Percentiles rank a stretch among this genome's conserved stretches.
Conservation (phyloP, 2,888 invertebrate genomes). For the Orchestes rusci region DNA sequence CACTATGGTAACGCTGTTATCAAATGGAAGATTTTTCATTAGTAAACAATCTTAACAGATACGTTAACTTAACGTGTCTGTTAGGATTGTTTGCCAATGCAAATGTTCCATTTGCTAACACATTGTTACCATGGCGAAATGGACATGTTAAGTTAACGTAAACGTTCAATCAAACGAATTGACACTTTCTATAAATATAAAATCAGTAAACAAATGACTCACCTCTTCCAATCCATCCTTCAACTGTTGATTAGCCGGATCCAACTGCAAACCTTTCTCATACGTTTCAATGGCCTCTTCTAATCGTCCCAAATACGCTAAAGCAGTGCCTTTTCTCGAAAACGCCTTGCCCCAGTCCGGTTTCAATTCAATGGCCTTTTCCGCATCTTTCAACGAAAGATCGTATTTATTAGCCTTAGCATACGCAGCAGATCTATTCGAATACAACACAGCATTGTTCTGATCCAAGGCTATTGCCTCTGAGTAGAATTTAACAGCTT, state of each 20-base stretch:
- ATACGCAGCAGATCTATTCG: conserved; percentile 87
- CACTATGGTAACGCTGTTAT: no score
- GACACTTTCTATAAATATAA: no score
- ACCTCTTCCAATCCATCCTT: conserved; percentile 61
- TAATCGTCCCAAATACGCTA: conserved; percentile 65
- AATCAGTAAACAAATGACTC: no score
- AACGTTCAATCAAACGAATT: no score
- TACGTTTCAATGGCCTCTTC: conserved; percentile 74
- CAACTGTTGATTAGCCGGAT: conserved; percentile 66
- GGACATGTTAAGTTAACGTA: no score
- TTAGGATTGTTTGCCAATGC: no score
- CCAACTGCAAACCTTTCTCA: conserved; percentile 62
- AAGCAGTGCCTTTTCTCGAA: conserved; percentile 81
- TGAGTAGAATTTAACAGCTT: conserved; percentile 73
- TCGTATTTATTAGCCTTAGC: conserved; percentile 70
- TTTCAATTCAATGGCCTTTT: conserved; percentile 72
- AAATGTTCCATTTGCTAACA: no score
- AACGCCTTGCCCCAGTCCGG: conserved; percentile 85
- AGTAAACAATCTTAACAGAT: no score
- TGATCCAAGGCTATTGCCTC: conserved; percentile 74
- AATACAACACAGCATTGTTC: conserved; percentile 81
- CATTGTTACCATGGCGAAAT: no score
- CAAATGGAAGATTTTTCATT: no score
- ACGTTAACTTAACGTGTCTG: no score
- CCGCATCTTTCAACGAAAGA: conserved; percentile 76